A percentile compares a stretch with the other conserved stretches of the same genome.
Evolutionary conservation across 2,888 invertebrate genomes (phyloP).

Genomic region (Alviniconcha strummeri): DNA sequence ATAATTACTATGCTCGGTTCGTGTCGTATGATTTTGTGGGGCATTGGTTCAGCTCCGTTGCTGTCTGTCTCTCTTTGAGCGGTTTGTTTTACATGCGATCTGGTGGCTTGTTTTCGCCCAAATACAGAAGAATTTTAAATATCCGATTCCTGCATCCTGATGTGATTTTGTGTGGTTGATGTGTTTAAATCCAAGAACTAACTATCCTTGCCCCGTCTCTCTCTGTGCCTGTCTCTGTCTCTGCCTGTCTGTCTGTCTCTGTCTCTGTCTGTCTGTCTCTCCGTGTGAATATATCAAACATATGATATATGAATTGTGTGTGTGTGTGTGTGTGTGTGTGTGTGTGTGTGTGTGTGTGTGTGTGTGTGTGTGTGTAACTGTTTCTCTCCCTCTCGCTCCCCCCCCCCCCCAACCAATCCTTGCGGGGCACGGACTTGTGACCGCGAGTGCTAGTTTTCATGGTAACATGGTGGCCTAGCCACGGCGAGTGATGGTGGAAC

Average conservation of each 20-base stretch:
- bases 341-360: neutral
- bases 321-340: neutral
- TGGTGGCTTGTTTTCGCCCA: neutral
- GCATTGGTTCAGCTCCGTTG: too few relatives aligned
- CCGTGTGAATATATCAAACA: neutral
- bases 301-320: neutral
- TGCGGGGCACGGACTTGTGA: too few relatives aligned
- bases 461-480: too few relatives aligned
- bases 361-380: neutral
- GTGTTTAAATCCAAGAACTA: neutral
- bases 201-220: neutral
- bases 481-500: too few relatives aligned
- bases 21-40: too few relatives aligned
- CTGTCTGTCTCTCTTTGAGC: too few relatives aligned
- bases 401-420: neutral
- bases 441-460: too few relatives aligned
- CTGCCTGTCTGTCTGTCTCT: slow-evolving; percentile 11
- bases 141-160: neutral
- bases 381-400: neutral
- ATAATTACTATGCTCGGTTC: too few relatives aligned
- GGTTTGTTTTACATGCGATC: neutral
- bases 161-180: neutral
- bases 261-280: neutral
- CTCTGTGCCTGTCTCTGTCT: neutral
- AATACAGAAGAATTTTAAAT: neutral